Conservation (phyloP, 2,113 vertebrate species). For the Pituophis catenifer region DNA sequence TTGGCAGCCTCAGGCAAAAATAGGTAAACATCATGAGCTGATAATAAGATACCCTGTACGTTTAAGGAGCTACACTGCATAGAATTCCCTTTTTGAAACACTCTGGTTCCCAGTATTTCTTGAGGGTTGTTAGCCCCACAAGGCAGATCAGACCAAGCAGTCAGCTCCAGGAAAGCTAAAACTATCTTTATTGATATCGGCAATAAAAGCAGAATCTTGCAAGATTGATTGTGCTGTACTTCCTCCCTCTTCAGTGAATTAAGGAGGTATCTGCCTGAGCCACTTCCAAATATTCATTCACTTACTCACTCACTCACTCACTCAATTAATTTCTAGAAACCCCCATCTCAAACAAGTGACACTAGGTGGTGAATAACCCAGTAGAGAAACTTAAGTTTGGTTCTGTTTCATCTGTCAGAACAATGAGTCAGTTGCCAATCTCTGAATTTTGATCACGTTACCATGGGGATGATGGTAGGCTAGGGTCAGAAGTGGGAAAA, state of each 20-base stretch:
- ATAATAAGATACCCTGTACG: background rate
- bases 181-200: background rate
- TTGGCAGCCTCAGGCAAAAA: background rate
- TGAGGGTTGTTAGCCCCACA: background rate
- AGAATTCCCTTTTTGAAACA: background rate
- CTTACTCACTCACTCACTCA: too few species aligned
- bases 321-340: too few species aligned
- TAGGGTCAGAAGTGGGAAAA: too few species aligned
- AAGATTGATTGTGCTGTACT: background rate
- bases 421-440: too few species aligned
- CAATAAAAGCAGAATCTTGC: background rate
- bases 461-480: too few species aligned
- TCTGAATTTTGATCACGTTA: too few species aligned
- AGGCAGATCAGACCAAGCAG: background rate
- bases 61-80: background rate
- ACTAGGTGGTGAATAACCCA: too few species aligned
- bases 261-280: background rate
- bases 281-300: background rate
- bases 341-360: too few species aligned
- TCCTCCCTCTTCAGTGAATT: background rate
- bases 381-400: background rate
- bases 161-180: background rate
- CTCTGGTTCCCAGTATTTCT: background rate
- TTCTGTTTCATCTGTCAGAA: background rate
- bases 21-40: background rate